Base-by-base conservation (phyloP, 2,888 invertebrate species). In the Troglohyphantes excavatus region DNA sequence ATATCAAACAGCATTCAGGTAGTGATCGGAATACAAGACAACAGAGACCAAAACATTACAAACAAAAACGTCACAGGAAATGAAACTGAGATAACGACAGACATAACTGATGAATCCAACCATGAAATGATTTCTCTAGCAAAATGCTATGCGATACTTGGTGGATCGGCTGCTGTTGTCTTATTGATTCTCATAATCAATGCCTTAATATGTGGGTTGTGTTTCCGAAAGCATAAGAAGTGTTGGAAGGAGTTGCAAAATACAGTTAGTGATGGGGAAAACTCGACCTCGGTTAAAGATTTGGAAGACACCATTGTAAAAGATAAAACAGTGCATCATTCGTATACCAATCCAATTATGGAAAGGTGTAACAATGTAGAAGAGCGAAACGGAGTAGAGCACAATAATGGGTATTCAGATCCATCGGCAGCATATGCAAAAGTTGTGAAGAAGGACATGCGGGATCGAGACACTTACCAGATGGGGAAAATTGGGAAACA, bases 151-250 rank as follows among this genome's bases (percentile, higher is more conserved):
- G 9, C 13, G 17, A 61, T 82, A 53, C 33, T 76, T 11, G 67
- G 33, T 17, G 88, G 82, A 19, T 7, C 23, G 2, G 21, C 53
- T 13, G 75, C 43, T n/a, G 43, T 61, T 11, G 23, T 89, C 23
- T n/a, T 89, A 21, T 7, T 89, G 13, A 76, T 89, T 7, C 26
- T 89, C 17, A 21, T 89, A 26, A 68, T 89, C 43, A 89, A 89
- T 59, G 21, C 82, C 1, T 3, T 89, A 29, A 68, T 89, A 75
- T 89, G 88, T 68, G 11, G 33, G 2, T 13, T 70, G 7, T 89
- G 82, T 29, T 82, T 75, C 19, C 13, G 29, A 29, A 82, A 43
- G 76, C 76, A 75, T 21, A 88, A 81, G 59, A 63, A 46, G 7
- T 26, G 23, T 7, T 53, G 59, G 21, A 23, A n/a, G 13, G 29